These are phyloP conservation scores for Amblyjoppa proteus DNA, from an alignment of 2,888 invertebrate genomes.

Conservation along the genomic window DNA sequence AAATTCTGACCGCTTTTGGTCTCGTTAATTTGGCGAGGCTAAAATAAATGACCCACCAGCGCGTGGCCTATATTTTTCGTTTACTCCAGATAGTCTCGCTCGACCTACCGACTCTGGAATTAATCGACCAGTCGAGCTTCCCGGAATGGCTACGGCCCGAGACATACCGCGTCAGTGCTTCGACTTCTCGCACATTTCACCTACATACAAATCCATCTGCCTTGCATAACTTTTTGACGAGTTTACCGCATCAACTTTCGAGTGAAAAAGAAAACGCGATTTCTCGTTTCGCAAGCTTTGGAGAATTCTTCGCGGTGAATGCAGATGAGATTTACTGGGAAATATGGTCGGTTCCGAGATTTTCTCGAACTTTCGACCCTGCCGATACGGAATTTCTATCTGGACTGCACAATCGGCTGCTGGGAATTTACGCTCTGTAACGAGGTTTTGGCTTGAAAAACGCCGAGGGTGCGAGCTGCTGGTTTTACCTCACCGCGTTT, in stretches of 20 bases:
- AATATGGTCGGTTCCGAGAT: too few relatives aligned
- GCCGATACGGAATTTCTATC: neutral
- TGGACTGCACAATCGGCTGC: neutral
- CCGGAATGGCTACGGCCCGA: neutral
- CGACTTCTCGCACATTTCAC: neutral
- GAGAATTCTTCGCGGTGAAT: conserved; percentile 8
- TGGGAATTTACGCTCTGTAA: neutral
- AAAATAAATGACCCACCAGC: neutral
- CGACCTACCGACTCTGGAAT: neutral
- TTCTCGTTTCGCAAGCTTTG: neutral
- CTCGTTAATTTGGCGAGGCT: neutral
- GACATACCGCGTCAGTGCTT: neutral
- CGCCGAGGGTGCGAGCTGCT: neutral
- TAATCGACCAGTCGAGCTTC: neutral
- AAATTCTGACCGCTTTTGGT: neutral
- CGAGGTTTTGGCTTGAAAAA: neutral
- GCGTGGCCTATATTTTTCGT: neutral
- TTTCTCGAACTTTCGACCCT: neutral
- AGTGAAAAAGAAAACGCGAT: neutral
- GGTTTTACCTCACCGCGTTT: neutral
- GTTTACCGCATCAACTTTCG: neutral
- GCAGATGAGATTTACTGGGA: neutral
- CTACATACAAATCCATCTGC: neutral
- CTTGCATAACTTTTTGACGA: neutral
- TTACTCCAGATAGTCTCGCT: neutral